Percentiles rank a stretch among this genome's conserved stretches.
Evolutionary conservation across 2,888 invertebrate genomes (phyloP).

Genomic region (Drosophila ezoana): DNA sequence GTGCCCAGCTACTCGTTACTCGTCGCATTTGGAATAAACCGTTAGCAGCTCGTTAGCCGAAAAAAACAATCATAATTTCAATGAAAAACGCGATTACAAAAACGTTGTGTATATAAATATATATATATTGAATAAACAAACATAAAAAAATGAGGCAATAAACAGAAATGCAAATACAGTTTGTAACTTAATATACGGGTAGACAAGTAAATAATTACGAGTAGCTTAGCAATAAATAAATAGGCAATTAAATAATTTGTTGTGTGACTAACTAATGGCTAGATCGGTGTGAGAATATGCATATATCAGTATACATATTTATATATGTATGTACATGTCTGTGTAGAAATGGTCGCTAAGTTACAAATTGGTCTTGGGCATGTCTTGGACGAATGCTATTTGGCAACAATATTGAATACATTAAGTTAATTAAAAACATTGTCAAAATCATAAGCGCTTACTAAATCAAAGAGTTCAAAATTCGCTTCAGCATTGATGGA

Average conservation of each 20-base stretch:
- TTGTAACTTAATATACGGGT: constrained; percentile 28
- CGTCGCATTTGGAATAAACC: neutral
- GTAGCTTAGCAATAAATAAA: constrained; percentile 44
- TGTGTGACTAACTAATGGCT: constrained; percentile 27
- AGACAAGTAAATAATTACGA: constrained; percentile 9
- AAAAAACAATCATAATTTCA: neutral
- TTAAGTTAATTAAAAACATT: too few species aligned
- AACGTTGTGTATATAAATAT: constrained; percentile 13
- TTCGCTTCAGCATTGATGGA: too few species aligned
- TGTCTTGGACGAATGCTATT: neutral
- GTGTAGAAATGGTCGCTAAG: constrained; percentile 18
- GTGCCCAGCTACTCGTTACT: neutral
- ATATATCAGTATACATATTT: neutral
- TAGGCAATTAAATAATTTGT: constrained; percentile 21
- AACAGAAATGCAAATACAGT: constrained; percentile 53
- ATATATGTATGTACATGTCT: neutral
- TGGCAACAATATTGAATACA: constrained; percentile 7
- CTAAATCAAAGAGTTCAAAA: constrained; percentile 2
- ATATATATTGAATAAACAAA: constrained; percentile 7
- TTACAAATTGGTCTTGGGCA: constrained; percentile 17
- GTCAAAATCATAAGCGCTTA: constrained; percentile 11
- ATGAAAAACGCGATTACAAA: constrained; percentile 18
- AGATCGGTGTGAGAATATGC: constrained; percentile 21
- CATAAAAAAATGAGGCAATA: constrained; percentile 19
- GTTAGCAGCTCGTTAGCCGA: neutral